These are phyloP conservation scores for Salarias fasciatus DNA, from an alignment of 2,797 vertebrate genomes.

Conservation along the genomic window DNA sequence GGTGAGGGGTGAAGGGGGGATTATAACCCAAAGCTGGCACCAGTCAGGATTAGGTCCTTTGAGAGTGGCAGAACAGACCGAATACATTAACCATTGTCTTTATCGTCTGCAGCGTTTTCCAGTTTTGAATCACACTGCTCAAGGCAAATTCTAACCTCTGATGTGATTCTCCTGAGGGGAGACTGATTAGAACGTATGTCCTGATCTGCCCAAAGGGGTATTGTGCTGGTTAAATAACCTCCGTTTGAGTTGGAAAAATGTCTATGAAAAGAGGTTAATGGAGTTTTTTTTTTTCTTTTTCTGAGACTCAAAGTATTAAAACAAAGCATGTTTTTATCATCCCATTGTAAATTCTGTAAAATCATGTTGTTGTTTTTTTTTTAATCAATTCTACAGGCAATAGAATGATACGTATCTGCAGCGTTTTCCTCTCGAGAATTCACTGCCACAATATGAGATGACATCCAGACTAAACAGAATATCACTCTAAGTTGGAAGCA, in stretches of 20 bases:
- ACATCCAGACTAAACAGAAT: conserved; percentile 12
- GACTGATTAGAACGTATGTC: neutral
- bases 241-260: too few species aligned
- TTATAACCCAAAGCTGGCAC: conserved; percentile 65
- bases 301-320: too few species aligned
- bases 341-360: too few species aligned
- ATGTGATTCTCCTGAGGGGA: conserved; percentile 1
- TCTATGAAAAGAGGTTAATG: too few species aligned
- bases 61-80: conserved; percentile 39
- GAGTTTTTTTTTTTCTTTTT: too few species aligned
- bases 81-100: conserved; percentile 55
- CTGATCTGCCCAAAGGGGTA: neutral
- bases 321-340: too few species aligned
- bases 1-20: conserved; percentile 59
- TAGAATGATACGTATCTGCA: too few species aligned
- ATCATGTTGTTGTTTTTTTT: too few species aligned
- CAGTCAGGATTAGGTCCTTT: conserved; percentile 54
- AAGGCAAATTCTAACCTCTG: conserved; percentile 17
- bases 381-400: too few species aligned
- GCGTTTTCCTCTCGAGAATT: too few species aligned
- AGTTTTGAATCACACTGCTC: conserved; percentile 19
- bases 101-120: conserved; percentile 13
- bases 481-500: neutral
- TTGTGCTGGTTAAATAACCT: too few species aligned
- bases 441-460: too few species aligned